Evolutionary conservation across 92 coral and sea anemone genomes (phyloP), one percentile per base, ranked within the genome.

Genomic region (Paragorgia papillata): DNA sequence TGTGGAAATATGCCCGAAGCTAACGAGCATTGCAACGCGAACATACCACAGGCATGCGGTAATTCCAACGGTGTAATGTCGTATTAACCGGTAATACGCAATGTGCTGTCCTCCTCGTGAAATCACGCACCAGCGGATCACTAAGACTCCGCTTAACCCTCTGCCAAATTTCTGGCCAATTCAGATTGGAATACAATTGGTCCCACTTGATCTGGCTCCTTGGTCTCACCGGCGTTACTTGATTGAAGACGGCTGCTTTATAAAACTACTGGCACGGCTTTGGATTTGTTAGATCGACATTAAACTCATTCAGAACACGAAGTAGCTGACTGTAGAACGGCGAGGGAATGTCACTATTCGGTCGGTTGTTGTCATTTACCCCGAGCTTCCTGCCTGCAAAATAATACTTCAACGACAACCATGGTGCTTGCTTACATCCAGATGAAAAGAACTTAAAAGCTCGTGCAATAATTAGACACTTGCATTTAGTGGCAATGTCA

Each of bases 31-130:
- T 10, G 10, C 43, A 51, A 5, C 58, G 6, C 5, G 58, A 6
- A 22, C 58, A 51, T 3, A 3, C 17, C 7, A 17, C 17, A n/a
- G 58, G 58, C 20, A 51, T 5, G 3, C 26, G 58, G 4, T 3
- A 17, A 17, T 51, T 51, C 58, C 58, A 51, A 5, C 26, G 20
- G n/a, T 51, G 58, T 3, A 51, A 6, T 17, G 4, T 22, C 5
- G 21, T 5, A 22, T 51, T 51, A 3, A 51, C 58, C 3, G 70
- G 74, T 12, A 83, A 26, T 0, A 84, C 84, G 3, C 88, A 79
- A 19, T 84, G 84, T 7, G 73, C 69, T 4, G 76, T 25, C 25
- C 77, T 54, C 87, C 87, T 76, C 28, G 43, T 53, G 0, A 83
- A 31, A 26, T 66, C 73, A 0, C 43, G 21, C 0, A 68, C 73